These are phyloP conservation scores for Calosoma granatense DNA, from an alignment of 1,140 invertebrate genomes.

Conservation along the genomic window DNA sequence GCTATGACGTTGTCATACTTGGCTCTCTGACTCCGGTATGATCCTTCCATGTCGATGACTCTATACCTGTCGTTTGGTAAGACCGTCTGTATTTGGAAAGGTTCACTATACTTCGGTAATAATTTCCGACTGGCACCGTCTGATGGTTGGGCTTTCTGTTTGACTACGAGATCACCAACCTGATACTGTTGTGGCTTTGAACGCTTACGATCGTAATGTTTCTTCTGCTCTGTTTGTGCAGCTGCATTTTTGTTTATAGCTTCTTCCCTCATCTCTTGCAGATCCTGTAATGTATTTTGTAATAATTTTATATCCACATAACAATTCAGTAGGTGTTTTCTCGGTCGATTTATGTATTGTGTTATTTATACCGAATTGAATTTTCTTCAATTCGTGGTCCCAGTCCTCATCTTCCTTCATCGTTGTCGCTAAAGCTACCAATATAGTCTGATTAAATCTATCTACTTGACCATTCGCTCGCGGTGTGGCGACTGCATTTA, in stretches of 20 bases:
- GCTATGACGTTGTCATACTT: too few species aligned
- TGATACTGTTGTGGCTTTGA: background rate
- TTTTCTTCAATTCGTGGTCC: too few species aligned
- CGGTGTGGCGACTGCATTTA: slow-evolving; percentile 27
- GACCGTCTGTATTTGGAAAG: background rate
- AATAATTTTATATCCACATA: background rate
- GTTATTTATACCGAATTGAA: background rate
- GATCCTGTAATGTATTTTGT: too few species aligned
- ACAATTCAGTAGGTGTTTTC: background rate
- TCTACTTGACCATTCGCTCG: too few species aligned
- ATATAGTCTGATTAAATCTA: too few species aligned
- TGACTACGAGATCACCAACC: background rate
- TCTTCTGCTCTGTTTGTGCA: too few species aligned
- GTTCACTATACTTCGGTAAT: background rate
- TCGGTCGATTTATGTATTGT: background rate
- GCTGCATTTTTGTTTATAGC: too few species aligned
- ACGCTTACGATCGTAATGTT: too few species aligned
- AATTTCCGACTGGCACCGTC: background rate
- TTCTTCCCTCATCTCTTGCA: too few species aligned
- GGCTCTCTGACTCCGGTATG: too few species aligned
- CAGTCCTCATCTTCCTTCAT: too few species aligned
- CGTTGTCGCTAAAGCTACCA: slow-evolving; percentile 26
- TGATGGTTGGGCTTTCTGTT: background rate
- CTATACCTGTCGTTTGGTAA: background rate
- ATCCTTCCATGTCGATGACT: background rate